phyloP scores from a whole-genome alignment of 2,113 vertebrate genomes.

The Isichthys henryi region DNA sequence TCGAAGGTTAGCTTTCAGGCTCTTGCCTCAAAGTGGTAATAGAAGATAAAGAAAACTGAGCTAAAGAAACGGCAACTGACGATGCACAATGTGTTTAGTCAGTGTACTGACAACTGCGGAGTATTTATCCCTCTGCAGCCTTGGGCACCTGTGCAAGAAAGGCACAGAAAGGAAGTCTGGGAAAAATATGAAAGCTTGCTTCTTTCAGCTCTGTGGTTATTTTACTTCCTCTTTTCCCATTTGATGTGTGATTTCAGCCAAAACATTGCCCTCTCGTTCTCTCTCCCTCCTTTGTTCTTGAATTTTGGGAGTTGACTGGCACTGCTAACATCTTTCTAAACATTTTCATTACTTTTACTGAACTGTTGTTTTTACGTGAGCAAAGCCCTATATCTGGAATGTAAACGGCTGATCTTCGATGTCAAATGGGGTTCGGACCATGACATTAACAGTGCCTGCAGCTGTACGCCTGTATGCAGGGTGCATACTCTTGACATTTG shows the following conservation, averaged over 20 bases:
- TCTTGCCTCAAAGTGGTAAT: neutral
- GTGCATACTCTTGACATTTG: neutral
- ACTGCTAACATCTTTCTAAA: neutral
- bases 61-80: neutral
- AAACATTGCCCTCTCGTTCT: neutral
- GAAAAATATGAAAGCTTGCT: neutral
- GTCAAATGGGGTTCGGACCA: neutral
- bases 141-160: neutral
- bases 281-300: neutral
- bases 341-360: constrained; percentile 6
- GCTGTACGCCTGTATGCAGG: neutral
- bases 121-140: neutral
- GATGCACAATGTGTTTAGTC: neutral
- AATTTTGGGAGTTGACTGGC: neutral
- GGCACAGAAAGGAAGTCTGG: neutral
- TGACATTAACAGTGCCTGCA: neutral
- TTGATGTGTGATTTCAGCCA: neutral
- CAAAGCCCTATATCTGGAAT: neutral
- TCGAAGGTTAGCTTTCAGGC: neutral
- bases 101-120: neutral
- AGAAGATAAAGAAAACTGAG: neutral
- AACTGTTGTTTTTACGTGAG: neutral
- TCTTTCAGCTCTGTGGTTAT: neutral
- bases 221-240: neutral
- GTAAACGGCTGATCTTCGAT: neutral